These are phyloP conservation scores for Halotydeus destructor DNA, from an alignment of 1,140 invertebrate genomes.

Conservation along the genomic window DNA sequence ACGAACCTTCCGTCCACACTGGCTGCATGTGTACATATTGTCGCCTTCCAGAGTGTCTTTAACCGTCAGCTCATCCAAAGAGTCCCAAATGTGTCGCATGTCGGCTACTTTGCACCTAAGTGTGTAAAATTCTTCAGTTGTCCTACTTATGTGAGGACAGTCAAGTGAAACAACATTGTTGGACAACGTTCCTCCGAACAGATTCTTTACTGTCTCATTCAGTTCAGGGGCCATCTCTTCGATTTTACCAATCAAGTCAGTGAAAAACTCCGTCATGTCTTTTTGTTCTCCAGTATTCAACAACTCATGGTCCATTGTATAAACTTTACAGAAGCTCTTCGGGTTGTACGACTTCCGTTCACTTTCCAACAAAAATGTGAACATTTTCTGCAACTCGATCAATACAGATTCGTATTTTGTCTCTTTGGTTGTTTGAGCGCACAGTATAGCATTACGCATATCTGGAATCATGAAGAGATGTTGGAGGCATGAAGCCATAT, in stretches of 20 bases:
- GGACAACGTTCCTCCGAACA: conserved; percentile 76
- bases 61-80: conserved; percentile 80
- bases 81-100: conserved; percentile 85
- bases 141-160: conserved; percentile 78
- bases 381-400: conserved; percentile 75
- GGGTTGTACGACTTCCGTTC: conserved; percentile 88
- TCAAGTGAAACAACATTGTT: conserved; percentile 87
- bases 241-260: conserved; percentile 78
- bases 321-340: conserved; percentile 79
- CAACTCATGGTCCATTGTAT: conserved; percentile 87
- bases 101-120: conserved; percentile 84
- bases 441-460: conserved; percentile 55
- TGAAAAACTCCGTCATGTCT: conserved; percentile 95
- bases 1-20: conserved; percentile 77
- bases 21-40: conserved; percentile 91
- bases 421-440: conserved; percentile 31
- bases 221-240: conserved; percentile 85
- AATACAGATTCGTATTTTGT: conserved; percentile 59
- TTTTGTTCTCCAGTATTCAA: conserved; percentile 90
- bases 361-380: conserved; percentile 78
- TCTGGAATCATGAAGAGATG: conserved; percentile 91
- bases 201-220: conserved; percentile 66
- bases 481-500: conserved; percentile 91
- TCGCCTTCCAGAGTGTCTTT: conserved; percentile 89
- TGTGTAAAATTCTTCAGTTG: conserved; percentile 86